Evolutionary conservation across 2,113 vertebrate species (phyloP).

Genomic region (Colistium nudipinnis): DNA sequence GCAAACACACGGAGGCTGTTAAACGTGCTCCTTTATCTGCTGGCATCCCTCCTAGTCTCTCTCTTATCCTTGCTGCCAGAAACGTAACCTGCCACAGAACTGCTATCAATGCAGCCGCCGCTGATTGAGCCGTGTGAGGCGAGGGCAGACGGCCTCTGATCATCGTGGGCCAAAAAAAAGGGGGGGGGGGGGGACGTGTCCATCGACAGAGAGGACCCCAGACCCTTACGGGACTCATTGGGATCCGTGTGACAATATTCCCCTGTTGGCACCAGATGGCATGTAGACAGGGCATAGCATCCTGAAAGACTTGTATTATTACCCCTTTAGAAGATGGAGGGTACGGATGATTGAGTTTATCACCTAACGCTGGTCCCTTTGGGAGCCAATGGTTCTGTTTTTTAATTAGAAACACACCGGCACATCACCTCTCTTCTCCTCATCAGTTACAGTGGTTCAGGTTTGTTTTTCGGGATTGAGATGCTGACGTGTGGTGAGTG

Average conservation of each 20-base stretch:
- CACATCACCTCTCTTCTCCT: slow-evolving; percentile 18
- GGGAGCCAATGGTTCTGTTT: slow-evolving; percentile 58
- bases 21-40: slow-evolving; percentile 75
- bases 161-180: slow-evolving; percentile 31
- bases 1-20: slow-evolving; percentile 67
- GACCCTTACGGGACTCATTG: slow-evolving; percentile 49
- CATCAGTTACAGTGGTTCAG: not conserved
- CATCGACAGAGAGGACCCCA: slow-evolving; percentile 59
- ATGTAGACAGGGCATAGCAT: slow-evolving; percentile 38
- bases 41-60: slow-evolving; percentile 63
- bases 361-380: slow-evolving; percentile 46
- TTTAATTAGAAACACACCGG: slow-evolving; percentile 69
- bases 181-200: slow-evolving; percentile 49
- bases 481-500: slow-evolving; percentile 17
- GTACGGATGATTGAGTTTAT: slow-evolving; percentile 63
- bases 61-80: slow-evolving; percentile 68
- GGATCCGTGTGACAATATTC: slow-evolving; percentile 62
- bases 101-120: slow-evolving; percentile 72
- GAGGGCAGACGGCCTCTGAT: slow-evolving; percentile 54
- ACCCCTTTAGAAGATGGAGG: slow-evolving; percentile 49
- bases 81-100: slow-evolving; percentile 65
- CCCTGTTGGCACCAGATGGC: slow-evolving; percentile 64
- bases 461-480: slow-evolving; percentile 19
- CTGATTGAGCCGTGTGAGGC: slow-evolving; percentile 59
- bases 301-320: slow-evolving; percentile 57